phyloP scores from a whole-genome alignment of 2,888 invertebrate genomes.

The Odontocerum albicorne region DNA sequence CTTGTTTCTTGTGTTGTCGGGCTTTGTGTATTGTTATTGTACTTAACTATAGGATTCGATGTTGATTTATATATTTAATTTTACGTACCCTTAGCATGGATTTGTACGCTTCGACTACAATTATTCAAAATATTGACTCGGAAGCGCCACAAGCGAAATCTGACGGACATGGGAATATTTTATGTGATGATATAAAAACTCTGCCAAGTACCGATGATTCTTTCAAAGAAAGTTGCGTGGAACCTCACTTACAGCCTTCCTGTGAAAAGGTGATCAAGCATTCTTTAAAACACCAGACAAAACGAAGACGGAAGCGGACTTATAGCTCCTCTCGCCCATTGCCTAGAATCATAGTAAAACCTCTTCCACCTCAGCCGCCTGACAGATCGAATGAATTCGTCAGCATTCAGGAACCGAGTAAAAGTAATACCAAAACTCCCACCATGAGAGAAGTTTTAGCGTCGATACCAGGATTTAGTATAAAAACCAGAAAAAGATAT shows the following conservation, averaged over 20 bases:
- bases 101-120: slow-evolving; percentile 19
- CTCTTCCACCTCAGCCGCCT: slow-evolving; percentile 68
- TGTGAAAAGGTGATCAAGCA: slow-evolving; percentile 27
- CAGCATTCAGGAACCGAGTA: slow-evolving; percentile 14
- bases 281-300: slow-evolving; percentile 27
- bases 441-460: slow-evolving; percentile 88
- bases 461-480: slow-evolving; percentile 86
- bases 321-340: slow-evolving; percentile 63
- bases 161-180: slow-evolving; percentile 26
- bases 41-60: slow-evolving; percentile 14
- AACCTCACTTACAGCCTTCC: slow-evolving; percentile 8
- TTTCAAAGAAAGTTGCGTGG: slow-evolving; percentile 9
- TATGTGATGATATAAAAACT: slow-evolving; percentile 23
- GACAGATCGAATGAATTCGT: slow-evolving; percentile 53
- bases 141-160: slow-evolving; percentile 24
- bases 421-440: slow-evolving; percentile 47
- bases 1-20: slow-evolving; percentile 15
- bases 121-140: slow-evolving; percentile 14
- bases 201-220: slow-evolving; percentile 14
- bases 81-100: slow-evolving; percentile 23
- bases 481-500: slow-evolving; percentile 77
- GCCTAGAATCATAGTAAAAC: slow-evolving; percentile 82
- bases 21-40: slow-evolving; percentile 28
- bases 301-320: slow-evolving; percentile 75
- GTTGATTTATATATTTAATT: background rate